Evolutionary conservation across 2,113 vertebrate species (phyloP), one percentile per base, ranked within the genome.

Genomic region (Myotis yumanensis): DNA sequence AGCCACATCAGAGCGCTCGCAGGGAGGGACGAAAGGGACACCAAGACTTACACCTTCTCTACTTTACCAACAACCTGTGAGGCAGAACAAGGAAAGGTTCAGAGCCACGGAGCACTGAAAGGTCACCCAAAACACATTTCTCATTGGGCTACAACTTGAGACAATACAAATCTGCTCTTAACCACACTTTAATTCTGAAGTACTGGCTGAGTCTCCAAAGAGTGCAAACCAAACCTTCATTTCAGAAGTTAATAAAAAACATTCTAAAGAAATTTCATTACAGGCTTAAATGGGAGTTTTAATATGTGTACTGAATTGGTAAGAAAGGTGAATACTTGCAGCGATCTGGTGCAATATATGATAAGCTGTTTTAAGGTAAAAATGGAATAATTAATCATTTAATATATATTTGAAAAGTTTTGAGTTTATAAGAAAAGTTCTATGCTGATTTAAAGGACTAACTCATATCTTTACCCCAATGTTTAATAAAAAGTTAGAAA

Each of bases 311-410:
- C 11, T 90, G 95, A 96, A 72, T 57, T 64, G 92, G 93, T 90
- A 93, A 88, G 95, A 73, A 82, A 90, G 89, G 37, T 52, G 87
- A 96, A 89, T 80, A 90, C 69, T 59, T 77, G 85, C 89, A 77
- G 71, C 4, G 37, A 90, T 96, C 76, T 93, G 79, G 76, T 85
- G 51, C 72, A 87, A 82, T 84, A 84, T 48, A 80, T 30, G 93
- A 85, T 77, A 89, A 86, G 66, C 77, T 79, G 69, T 96, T 97
- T 96, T 93, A 96, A 95, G 92, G 77, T 93, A 93, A 96, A 95
- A 94, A 54, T 96, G 92, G 88, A 97, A 93, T 90, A 96, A 94
- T 97, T 93, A 95, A 97, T 97, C 95, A 97, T 92, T 93, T 96
- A 95, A 95, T 90, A 94, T 30, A 66, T 79, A 95, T 86, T 91